Conservation (phyloP, 2,888 invertebrate species). For the Callimorpha dominula region DNA sequence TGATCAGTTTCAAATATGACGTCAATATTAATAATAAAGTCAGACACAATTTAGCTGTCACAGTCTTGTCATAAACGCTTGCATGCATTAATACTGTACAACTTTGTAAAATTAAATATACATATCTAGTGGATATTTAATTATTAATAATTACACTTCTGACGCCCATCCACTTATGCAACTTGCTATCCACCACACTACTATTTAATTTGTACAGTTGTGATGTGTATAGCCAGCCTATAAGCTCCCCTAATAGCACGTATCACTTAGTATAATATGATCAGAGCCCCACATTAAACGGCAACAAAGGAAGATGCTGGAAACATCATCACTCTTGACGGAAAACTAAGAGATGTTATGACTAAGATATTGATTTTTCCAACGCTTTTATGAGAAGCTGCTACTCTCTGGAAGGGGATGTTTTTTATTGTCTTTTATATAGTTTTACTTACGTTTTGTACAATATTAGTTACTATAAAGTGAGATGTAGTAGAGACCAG, state of each 20-base stretch:
- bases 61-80: neutral
- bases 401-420: neutral
- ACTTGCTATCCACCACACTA: neutral
- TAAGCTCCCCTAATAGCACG: constrained; percentile 65
- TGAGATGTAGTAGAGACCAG: too few species aligned
- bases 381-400: constrained; percentile 16
- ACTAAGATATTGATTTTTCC: constrained; percentile 20
- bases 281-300: constrained; percentile 67
- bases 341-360: constrained; percentile 21
- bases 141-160: neutral
- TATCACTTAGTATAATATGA: constrained; percentile 82
- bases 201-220: constrained; percentile 12
- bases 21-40: neutral
- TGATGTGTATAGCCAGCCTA: constrained; percentile 41
- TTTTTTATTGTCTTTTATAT: neutral
- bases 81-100: neutral
- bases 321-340: constrained; percentile 22
- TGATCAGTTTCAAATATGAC: too few species aligned
- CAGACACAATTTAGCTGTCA: neutral
- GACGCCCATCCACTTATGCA: neutral
- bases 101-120: neutral
- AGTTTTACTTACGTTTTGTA: neutral
- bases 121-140: neutral
- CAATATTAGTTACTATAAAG: too few species aligned
- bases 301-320: constrained; percentile 33